Base-by-base conservation (phyloP, 2,888 invertebrate species). In the Camponotus fellah region DNA sequence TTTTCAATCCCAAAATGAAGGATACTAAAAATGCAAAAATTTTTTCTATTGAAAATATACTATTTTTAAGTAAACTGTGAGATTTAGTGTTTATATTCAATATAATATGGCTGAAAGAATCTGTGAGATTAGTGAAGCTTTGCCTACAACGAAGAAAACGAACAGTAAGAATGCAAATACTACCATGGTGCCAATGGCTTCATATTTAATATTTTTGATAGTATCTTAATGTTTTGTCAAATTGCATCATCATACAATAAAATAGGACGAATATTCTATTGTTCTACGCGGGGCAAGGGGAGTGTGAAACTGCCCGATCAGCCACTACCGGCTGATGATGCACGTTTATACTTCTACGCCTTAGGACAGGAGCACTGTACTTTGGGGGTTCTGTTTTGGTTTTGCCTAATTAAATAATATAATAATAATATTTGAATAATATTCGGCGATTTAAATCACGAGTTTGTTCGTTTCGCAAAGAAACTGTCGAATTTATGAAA, bases 401-500 rank as follows among this genome's bases (percentile, higher is more conserved):
- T 43, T 6, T 8, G 40, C 40, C 43, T 62, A 49, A 66, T 46
- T 40, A 74, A 62, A 3, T 2, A 74, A 60, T 74, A 60, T n/a
- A 26, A 26, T 26, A 26, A 26, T 26, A 26, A 26, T 26, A 26
- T 26, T 26, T 26, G 26, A 26, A 26, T 26, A 26, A 26, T 26
- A 26, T 26, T 2, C 32, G 0, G 2, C 32, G 46, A 21, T 32
- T 32, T 40, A 40, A 40, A 56, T 56, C 53, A 12, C n/a, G 68
- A 56, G 56, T 56, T 77, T 53, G 12, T n/a, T 14, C 26, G 49
- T 49, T 37, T 66, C 3, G n/a, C n/a, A 66, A 26, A 32, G 5
- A 14, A 40, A 76, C n/a, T 53, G 53, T 34, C 17, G 10, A 46
- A 53, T n/a, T 53, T n/a, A 69, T 8, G 21, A 77, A 77, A 68